Evolutionary conservation across 64 coral and sea anemone genomes (phyloP).

Genomic region (Hydrozoanthus tunicans): DNA sequence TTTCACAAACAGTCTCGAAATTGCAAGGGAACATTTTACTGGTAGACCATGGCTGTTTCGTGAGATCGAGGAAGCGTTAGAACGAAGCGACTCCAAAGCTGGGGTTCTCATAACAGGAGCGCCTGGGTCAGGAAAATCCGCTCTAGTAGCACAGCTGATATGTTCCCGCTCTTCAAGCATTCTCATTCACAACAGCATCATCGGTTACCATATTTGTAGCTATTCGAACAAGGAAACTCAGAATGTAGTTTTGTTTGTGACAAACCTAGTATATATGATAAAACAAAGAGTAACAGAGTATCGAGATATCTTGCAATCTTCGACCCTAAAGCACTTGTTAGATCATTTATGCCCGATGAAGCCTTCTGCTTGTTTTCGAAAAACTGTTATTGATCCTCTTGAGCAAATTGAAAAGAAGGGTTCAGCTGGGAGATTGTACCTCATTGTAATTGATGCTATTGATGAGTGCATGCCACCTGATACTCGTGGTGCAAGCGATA

Average conservation of each 20-base stretch:
- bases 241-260: constrained; percentile 47
- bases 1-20: constrained; percentile 53
- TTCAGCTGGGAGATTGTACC: neutral
- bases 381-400: constrained; percentile 19
- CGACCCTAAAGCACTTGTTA: neutral
- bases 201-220: constrained; percentile 78
- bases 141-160: constrained; percentile 60
- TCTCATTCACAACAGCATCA: constrained; percentile 59
- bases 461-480: constrained; percentile 13
- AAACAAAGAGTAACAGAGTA: neutral
- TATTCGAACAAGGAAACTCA: constrained; percentile 75
- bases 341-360: neutral
- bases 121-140: constrained; percentile 78
- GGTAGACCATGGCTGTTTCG: constrained; percentile 73
- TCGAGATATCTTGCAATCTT: neutral
- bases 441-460: constrained; percentile 21
- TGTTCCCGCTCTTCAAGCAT: constrained; percentile 72
- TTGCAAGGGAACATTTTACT: constrained; percentile 56
- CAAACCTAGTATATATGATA: constrained; percentile 3
- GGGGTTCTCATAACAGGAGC: constrained; percentile 61
- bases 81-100: neutral
- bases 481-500: neutral
- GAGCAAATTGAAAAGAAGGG: neutral
- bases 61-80: constrained; percentile 39
- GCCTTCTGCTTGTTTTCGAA: constrained; percentile 16